Conservation (phyloP, 2,113 vertebrate species). For the Anoura caudifer region DNA sequence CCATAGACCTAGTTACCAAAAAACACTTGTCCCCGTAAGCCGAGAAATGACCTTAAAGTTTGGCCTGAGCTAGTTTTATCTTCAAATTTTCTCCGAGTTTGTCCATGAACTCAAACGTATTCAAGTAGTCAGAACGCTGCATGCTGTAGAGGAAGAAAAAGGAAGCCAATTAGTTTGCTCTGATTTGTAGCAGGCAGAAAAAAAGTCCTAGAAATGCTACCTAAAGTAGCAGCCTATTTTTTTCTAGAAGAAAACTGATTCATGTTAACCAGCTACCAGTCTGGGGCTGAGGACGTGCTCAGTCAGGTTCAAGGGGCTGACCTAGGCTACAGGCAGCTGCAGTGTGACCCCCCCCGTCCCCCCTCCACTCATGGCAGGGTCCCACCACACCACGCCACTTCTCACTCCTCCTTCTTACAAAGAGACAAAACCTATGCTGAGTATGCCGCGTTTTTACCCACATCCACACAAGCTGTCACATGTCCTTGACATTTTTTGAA, state of each 20-base stretch:
- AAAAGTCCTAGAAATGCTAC: not conserved
- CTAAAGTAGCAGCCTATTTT: not conserved
- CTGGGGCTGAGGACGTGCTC: not conserved
- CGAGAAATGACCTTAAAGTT: conserved; percentile 83
- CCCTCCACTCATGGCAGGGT: not conserved
- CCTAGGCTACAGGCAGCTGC: not conserved
- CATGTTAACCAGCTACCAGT: not conserved
- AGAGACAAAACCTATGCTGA: not conserved
- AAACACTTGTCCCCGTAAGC: not conserved
- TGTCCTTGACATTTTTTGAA: not conserved
- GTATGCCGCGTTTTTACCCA: not conserved
- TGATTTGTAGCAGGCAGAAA: not conserved
- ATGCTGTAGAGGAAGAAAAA: conserved; percentile 79
- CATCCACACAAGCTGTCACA: not conserved
- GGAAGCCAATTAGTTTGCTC: conserved; percentile 28
- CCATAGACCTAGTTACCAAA: conserved; percentile 47
- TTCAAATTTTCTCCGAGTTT: conserved; percentile 97
- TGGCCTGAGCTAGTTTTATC: conserved; percentile 87
- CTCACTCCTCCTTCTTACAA: not conserved
- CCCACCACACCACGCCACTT: not conserved
- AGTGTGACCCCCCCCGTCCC: not conserved
- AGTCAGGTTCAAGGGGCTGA: not conserved
- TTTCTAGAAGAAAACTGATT: not conserved
- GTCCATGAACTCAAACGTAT: conserved; percentile 98
- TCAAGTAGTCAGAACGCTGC: conserved; percentile 92